Conservation (phyloP, 2,888 invertebrate species). For the Noctua comes region DNA sequence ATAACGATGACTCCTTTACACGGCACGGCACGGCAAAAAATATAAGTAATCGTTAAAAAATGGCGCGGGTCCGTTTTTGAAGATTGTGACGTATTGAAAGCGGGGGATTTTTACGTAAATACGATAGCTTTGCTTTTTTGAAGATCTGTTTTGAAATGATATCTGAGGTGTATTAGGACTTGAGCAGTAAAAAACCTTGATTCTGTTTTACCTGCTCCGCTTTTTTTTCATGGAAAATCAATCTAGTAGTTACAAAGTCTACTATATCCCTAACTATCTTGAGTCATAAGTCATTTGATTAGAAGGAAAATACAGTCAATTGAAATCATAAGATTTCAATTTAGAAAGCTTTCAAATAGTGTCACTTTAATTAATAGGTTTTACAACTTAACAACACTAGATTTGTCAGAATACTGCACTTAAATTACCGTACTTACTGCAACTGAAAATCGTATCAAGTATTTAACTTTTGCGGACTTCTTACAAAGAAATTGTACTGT, state of each 20-base stretch:
- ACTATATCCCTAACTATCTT: background rate
- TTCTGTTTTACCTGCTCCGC: background rate
- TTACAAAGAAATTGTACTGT: background rate
- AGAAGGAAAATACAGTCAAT: background rate
- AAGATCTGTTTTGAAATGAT: background rate
- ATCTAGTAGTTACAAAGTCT: background rate
- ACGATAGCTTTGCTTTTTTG: conserved; percentile 32
- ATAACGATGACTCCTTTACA: conserved; percentile 58
- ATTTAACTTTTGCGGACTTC: background rate
- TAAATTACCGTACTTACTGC: background rate
- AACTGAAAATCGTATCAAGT: background rate
- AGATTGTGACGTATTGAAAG: conserved; percentile 59
- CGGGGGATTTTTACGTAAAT: conserved; percentile 44
- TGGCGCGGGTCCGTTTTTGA: conserved; percentile 55
- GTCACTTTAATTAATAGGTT: background rate
- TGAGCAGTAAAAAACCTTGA: background rate
- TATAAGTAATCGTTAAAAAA: conserved; percentile 59
- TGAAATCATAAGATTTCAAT: background rate
- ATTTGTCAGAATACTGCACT: background rate
- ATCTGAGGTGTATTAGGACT: conserved; percentile 8
- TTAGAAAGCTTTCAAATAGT: background rate
- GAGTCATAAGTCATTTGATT: background rate
- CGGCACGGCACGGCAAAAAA: conserved; percentile 56
- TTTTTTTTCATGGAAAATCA: background rate
- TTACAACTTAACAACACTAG: background rate